Conservation (phyloP, 2,797 vertebrate genomes). For the Holocentrus rufus region DNA sequence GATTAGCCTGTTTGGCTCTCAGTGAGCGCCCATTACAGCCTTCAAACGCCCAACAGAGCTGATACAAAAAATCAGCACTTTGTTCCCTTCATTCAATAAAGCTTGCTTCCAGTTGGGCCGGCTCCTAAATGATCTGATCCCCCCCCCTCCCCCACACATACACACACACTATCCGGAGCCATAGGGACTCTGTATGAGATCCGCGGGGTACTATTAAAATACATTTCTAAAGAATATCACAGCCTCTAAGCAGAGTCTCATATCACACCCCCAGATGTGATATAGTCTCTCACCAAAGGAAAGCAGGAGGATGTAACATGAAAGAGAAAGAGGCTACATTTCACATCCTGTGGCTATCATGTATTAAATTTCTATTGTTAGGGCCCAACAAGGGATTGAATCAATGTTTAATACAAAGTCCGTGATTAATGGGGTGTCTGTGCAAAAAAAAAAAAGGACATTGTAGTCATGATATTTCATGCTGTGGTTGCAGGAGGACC, state of each 20-base stretch:
- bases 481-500: conserved; percentile 1
- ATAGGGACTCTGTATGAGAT: conserved; percentile 38
- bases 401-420: conserved; percentile 45
- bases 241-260: conserved; percentile 45
- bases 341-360: conserved; percentile 60
- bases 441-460: conserved; percentile 17
- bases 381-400: conserved; percentile 34
- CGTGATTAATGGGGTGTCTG: conserved; percentile 49
- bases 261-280: conserved; percentile 63
- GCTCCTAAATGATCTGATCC: conserved; percentile 50
- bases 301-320: conserved; percentile 50
- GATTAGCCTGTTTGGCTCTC: conserved; percentile 7
- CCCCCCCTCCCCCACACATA: conserved; percentile 26
- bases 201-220: conserved; percentile 58
- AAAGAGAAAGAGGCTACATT: conserved; percentile 53
- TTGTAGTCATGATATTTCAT: background rate
- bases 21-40: conserved; percentile 19
- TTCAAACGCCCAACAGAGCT: conserved; percentile 32
- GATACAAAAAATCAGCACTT: conserved; percentile 44
- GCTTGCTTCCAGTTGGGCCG: conserved; percentile 39
- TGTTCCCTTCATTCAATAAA: conserved; percentile 49
- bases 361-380: conserved; percentile 64
- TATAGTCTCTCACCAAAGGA: conserved; percentile 45
- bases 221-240: conserved; percentile 58
- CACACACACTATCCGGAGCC: conserved; percentile 40